Conservation (phyloP, 64 coral and sea anemone species). For the Pachyseris speciosa region DNA sequence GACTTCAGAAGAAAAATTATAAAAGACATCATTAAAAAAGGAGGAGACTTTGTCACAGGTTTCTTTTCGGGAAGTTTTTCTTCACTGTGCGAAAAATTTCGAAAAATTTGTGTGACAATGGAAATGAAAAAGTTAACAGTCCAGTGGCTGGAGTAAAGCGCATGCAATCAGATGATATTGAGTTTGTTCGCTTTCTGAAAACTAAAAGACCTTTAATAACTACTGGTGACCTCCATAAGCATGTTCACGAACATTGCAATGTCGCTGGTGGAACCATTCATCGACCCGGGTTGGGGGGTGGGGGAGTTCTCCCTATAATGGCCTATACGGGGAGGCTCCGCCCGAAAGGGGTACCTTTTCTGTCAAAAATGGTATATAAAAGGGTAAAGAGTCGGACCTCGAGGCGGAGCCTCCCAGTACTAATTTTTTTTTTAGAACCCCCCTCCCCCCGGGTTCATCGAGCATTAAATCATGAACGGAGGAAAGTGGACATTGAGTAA, state of each 20-base stretch:
- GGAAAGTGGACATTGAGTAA: too few relatives aligned
- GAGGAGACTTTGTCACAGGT: background rate
- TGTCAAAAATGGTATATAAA: too few relatives aligned
- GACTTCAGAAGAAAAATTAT: background rate
- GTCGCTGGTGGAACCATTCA: slow-evolving; percentile 2
- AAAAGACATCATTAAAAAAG: background rate
- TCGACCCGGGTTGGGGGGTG: too few relatives aligned
- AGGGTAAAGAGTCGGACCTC: too few relatives aligned
- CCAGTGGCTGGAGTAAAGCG: background rate
- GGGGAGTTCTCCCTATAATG: too few relatives aligned
- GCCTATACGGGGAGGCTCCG: too few relatives aligned
- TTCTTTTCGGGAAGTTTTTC: background rate
- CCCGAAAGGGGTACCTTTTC: too few relatives aligned
- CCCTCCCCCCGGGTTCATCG: too few relatives aligned
- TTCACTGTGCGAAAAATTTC: background rate
- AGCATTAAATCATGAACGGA: too few relatives aligned
- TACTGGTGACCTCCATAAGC: background rate
- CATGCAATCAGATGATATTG: background rate
- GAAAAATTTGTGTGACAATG: background rate
- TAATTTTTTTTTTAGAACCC: too few relatives aligned
- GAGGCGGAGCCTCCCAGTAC: too few relatives aligned
- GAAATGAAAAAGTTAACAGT: background rate
- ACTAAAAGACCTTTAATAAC: background rate
- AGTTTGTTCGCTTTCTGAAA: background rate
- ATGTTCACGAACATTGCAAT: slow-evolving; percentile 5